phyloP scores from a whole-genome alignment of 2,113 vertebrate genomes.

The Octodon degus region DNA sequence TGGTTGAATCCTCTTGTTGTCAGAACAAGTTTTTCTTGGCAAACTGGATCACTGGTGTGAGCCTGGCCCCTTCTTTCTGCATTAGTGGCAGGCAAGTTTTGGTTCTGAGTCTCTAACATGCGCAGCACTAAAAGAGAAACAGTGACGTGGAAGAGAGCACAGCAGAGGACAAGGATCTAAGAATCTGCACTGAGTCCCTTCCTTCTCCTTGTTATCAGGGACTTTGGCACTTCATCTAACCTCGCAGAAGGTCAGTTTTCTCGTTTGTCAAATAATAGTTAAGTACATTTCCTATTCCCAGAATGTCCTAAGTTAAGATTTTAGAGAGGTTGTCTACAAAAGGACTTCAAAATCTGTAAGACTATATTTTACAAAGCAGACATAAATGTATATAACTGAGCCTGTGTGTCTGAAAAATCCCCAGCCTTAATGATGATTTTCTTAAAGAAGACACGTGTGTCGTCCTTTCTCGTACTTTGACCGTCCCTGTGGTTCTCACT shows the following conservation, averaged over 20 bases:
- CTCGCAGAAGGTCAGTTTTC: conserved; percentile 49
- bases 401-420: conserved; percentile 2
- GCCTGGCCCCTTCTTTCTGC: neutral
- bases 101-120: neutral
- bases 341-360: conserved; percentile 5
- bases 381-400: neutral
- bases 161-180: neutral
- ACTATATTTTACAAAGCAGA: conserved; percentile 1
- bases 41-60: neutral
- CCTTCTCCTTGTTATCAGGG: conserved; percentile 1
- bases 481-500: neutral
- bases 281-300: neutral
- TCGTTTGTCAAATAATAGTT: conserved; percentile 65
- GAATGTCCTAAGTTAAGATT: conserved; percentile 9
- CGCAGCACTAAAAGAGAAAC: neutral
- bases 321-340: conserved; percentile 1
- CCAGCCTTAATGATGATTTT: neutral
- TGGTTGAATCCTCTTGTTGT: conserved; percentile 18
- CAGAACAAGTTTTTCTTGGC: conserved; percentile 68
- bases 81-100: neutral
- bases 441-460: neutral
- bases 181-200: neutral
- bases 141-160: neutral
- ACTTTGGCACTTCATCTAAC: conserved; percentile 21
- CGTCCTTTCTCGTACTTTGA: neutral